Percentiles rank a stretch among this genome's conserved stretches.
Evolutionary conservation across 1,140 invertebrate species (phyloP).

Genomic region (Forficula auricularia): DNA sequence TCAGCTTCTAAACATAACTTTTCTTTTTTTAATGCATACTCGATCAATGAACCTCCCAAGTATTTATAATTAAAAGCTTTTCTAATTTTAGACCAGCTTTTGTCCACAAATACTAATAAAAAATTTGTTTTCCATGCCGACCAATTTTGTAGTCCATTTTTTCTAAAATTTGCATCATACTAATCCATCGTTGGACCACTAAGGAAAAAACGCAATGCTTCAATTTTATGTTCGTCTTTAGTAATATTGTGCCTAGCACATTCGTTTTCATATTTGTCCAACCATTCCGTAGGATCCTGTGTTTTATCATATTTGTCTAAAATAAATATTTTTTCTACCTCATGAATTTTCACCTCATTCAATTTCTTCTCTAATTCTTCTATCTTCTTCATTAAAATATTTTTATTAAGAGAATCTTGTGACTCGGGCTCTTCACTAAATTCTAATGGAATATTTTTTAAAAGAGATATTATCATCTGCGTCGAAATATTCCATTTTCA

Average conservation of each 20-base stretch:
- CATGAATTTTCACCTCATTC: neutral
- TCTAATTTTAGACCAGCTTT: slow-evolving; percentile 3
- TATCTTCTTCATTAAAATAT: no score
- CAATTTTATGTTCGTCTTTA: neutral
- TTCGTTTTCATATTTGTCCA: slow-evolving; percentile 3
- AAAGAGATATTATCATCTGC: slow-evolving; percentile 4
- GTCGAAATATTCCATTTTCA: slow-evolving; percentile 6
- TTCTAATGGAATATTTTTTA: slow-evolving; percentile 4
- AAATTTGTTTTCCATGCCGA: slow-evolving; percentile 4
- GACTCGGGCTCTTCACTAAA: neutral
- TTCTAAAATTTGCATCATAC: slow-evolving; percentile 5
- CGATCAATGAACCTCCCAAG: slow-evolving; percentile 3
- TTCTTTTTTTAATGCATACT: neutral
- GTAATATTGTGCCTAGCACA: neutral
- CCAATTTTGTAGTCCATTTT: slow-evolving; percentile 1
- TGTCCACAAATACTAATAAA: slow-evolving; percentile 5
- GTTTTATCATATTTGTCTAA: slow-evolving; percentile 6
- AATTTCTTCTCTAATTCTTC: no score
- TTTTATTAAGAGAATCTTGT: neutral
- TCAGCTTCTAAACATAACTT: slow-evolving; percentile 5
- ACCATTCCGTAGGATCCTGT: slow-evolving; percentile 2
- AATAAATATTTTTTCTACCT: slow-evolving; percentile 6
- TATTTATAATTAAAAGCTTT: slow-evolving; percentile 6
- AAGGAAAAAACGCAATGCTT: slow-evolving; percentile 4
- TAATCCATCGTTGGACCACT: slow-evolving; percentile 3